Conservation (phyloP, 2,113 vertebrate species). For the Bujurquina vittata region DNA sequence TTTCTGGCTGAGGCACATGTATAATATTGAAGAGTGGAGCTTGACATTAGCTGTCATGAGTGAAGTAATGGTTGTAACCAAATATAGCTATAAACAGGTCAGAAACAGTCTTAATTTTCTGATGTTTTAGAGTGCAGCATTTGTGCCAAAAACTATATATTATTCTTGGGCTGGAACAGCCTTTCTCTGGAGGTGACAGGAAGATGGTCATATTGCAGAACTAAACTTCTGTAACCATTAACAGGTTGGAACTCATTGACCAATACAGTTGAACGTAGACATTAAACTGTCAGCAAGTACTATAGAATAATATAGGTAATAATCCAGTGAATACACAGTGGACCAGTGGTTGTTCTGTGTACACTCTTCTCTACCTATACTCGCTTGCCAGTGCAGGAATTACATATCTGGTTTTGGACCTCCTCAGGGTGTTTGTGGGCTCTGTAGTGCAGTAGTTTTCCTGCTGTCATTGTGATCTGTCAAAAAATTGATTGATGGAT, state of each 20-base stretch:
- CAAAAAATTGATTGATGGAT: background rate
- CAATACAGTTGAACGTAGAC: background rate
- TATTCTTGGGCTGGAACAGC: background rate
- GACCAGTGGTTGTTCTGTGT: too few relatives aligned
- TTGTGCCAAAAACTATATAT: background rate
- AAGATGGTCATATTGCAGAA: background rate
- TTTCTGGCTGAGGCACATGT: background rate
- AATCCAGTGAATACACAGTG: too few relatives aligned
- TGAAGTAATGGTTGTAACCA: background rate
- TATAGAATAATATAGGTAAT: too few relatives aligned
- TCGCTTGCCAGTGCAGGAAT: background rate
- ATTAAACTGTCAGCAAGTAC: background rate
- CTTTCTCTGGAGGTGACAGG: background rate
- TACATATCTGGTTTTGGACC: background rate
- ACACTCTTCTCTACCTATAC: too few relatives aligned
- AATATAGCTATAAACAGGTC: background rate
- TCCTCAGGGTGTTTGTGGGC: background rate
- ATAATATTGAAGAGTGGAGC: background rate
- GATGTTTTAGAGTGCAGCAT: background rate
- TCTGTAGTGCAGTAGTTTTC: background rate
- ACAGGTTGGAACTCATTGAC: background rate
- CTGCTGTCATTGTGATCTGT: background rate
- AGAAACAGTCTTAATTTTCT: background rate
- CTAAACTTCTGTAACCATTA: background rate
- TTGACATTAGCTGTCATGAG: background rate